Base-by-base conservation (phyloP, 2,113 vertebrate species). In the Hippocampus abdominalis region DNA sequence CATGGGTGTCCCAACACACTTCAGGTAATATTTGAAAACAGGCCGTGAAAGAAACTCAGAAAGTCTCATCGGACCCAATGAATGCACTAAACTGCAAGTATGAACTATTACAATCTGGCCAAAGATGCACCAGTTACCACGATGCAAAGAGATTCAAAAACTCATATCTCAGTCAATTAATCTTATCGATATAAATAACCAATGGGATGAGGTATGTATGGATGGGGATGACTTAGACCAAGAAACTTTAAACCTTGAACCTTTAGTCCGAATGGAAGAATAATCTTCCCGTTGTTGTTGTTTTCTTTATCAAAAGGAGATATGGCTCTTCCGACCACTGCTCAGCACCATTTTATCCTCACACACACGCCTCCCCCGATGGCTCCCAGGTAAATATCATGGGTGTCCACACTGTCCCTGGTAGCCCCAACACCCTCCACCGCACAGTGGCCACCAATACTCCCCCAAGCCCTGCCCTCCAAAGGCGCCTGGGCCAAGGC, bases 381-480 rank as follows among this genome's bases (percentile, higher is more conserved):
- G 88, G 90, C 29, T 80, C 90, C 11, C 95, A 94, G 82, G 92
- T 94, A 74, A 92, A 80, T 0, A 88, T 93, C 66, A 83, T 92
- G 71, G 89, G 93, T 0, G 85, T 93, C 21, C 94, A 96, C 15
- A 79, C 87, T 0, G 79, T 96, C n/a, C 94, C 95, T 0, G 96
- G 94, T 57, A 98, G 96, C 85, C 96, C 97, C 39, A 95, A 97
- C 85, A 92, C 94, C 3, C 93, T 96, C 61, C 97, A 97, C 82
- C 92, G 96, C 90, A 98, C 96, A 15, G 95, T 98, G 87, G 97
- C 95, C 78, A 98, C 97, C 69, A 98, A 98, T 81, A 97, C 96
- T 0, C 96, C 97, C 0, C 93, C 95, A 0, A 98, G 97, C 81
- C 96, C 97, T 0, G 91, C 94, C 60, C 94, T 98, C 0, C 94